These are phyloP conservation scores for Macaria notata DNA, from an alignment of 2,888 invertebrate species.

Conservation along the genomic window DNA sequence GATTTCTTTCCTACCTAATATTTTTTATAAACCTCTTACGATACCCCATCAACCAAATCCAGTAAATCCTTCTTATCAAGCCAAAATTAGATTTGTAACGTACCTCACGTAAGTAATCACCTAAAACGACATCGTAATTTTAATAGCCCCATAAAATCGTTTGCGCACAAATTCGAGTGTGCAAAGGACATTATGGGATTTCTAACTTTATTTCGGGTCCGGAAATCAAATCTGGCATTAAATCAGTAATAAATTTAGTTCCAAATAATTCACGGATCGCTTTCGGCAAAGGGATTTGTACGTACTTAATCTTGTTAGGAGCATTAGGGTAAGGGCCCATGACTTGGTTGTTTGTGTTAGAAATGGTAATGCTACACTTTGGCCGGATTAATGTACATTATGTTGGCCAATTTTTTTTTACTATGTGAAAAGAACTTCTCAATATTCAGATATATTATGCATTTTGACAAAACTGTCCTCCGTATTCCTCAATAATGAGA, in stretches of 20 bases:
- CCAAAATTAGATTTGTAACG: neutral
- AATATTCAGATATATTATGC: too few species aligned
- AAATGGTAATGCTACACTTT: neutral
- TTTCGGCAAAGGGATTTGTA: conserved; percentile 27
- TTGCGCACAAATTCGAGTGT: conserved; percentile 6
- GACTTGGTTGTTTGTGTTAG: conserved; percentile 19
- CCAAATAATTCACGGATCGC: conserved; percentile 27
- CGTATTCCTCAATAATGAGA: too few species aligned
- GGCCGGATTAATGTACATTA: neutral
- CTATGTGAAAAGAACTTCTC: too few species aligned
- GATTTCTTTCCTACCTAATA: too few species aligned
- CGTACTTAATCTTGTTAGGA: conserved; percentile 29
- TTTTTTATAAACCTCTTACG: too few species aligned
- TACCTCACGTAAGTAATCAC: neutral
- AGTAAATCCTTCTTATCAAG: too few species aligned
- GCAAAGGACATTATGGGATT: conserved; percentile 9
- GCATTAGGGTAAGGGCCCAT: conserved; percentile 27
- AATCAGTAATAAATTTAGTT: conserved; percentile 28
- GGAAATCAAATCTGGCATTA: conserved; percentile 21
- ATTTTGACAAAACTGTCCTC: too few species aligned
- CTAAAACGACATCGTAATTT: conserved; percentile 3
- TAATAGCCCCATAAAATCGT: conserved; percentile 6
- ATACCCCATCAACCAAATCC: too few species aligned
- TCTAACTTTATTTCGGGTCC: conserved; percentile 14
- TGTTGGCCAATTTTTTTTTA: neutral